Conservation (phyloP, 2,113 vertebrate species). For the Agapornis roseicollis region DNA sequence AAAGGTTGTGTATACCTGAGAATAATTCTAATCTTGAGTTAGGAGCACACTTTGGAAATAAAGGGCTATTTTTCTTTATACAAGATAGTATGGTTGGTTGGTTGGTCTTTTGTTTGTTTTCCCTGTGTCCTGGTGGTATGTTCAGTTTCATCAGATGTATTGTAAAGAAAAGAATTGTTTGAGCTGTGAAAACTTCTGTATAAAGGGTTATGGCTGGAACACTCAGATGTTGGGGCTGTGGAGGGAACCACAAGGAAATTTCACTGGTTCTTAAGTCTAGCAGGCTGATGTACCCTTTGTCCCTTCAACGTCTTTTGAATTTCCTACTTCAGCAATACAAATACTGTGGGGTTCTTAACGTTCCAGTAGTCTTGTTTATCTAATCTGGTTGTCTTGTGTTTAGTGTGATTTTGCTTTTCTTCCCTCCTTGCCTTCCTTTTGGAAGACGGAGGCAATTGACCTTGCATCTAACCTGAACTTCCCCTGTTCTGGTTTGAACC, state of each 20-base stretch:
- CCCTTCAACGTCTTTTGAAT: not conserved
- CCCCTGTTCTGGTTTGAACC: not conserved
- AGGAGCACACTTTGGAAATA: not conserved
- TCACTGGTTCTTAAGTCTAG: not conserved
- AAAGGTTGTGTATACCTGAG: not conserved
- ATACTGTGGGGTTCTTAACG: not conserved
- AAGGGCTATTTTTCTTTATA: not conserved
- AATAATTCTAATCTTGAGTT: not conserved
- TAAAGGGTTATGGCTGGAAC: not conserved
- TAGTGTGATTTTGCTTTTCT: not conserved
- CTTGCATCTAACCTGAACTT: not conserved
- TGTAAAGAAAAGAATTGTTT: not conserved
- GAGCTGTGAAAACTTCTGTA: not conserved
- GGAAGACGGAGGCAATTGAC: not conserved
- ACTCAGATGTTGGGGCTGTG: not conserved
- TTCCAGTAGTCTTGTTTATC: not conserved
- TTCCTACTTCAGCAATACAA: not conserved
- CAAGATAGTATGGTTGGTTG: not conserved
- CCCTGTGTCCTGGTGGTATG: not conserved
- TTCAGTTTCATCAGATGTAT: not conserved
- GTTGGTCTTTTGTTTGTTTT: not conserved
- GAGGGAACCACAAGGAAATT: not conserved
- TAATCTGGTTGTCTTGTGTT: not conserved
- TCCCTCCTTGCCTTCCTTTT: not conserved
- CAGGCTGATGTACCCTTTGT: not conserved